phyloP scores from a whole-genome alignment of 2,113 vertebrate species.

The Rhizomys pruinosus region DNA sequence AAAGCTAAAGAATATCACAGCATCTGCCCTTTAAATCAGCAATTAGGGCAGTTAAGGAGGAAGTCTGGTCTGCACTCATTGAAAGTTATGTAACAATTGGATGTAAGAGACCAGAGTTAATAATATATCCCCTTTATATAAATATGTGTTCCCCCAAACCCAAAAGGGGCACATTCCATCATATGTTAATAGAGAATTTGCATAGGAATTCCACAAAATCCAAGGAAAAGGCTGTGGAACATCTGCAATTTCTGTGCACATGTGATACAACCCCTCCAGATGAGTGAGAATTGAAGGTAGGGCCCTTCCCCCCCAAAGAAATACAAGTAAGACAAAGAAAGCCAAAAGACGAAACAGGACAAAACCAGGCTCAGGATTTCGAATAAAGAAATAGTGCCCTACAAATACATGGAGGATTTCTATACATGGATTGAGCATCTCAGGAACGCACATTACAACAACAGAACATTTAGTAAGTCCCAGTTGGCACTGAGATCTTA shows the following conservation, averaged over 20 bases:
- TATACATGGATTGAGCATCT: background rate
- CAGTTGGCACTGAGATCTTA: background rate
- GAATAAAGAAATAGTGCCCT: background rate
- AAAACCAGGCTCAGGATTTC: background rate
- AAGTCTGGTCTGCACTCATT: background rate
- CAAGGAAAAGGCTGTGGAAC: background rate
- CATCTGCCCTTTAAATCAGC: background rate
- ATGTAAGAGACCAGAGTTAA: background rate
- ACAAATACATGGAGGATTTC: background rate
- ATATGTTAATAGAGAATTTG: background rate
- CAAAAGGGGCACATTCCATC: background rate
- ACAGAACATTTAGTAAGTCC: background rate
- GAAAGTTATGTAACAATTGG: background rate
- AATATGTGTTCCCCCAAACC: background rate
- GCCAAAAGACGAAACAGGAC: background rate
- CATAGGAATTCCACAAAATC: conserved; percentile 2
- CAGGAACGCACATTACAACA: background rate
- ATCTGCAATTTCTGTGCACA: background rate
- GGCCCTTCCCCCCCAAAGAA: background rate
- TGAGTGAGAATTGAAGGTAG: background rate
- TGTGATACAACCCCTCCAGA: background rate
- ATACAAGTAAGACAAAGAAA: background rate
- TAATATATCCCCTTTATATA: background rate
- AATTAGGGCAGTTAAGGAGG: background rate
- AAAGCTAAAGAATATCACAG: background rate